Conservation (phyloP, 1,140 invertebrate genomes). For the Eupeodes corollae region DNA sequence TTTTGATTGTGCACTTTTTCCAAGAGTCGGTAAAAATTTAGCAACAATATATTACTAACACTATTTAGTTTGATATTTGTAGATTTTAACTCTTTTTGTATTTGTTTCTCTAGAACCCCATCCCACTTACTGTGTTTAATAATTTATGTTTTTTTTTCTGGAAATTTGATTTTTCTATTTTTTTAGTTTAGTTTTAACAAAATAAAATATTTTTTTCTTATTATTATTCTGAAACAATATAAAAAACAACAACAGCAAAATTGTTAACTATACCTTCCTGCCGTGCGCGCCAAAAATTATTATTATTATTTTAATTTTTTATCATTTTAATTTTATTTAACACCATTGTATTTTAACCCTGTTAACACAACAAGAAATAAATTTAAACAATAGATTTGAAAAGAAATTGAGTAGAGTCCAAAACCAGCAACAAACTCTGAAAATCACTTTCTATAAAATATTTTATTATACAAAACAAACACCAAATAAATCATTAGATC, state of each 20-base stretch:
- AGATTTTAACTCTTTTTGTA: too few relatives aligned
- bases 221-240: slow-evolving; percentile 4
- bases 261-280: slow-evolving; percentile 19
- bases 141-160: slow-evolving; percentile 8
- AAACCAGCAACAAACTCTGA: not conserved
- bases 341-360: too few relatives aligned
- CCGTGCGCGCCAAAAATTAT: slow-evolving; percentile 13
- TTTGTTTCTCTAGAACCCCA: slow-evolving; percentile 9
- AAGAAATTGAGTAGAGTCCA: too few relatives aligned
- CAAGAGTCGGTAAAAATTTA: too few relatives aligned
- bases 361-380: too few relatives aligned
- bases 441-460: not conserved
- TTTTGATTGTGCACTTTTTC: too few relatives aligned
- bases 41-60: not conserved
- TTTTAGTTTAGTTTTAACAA: slow-evolving; percentile 1
- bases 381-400: too few relatives aligned
- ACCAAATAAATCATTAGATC: not conserved
- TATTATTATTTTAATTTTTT: slow-evolving; percentile 3
- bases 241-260: slow-evolving; percentile 6
- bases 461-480: too few relatives aligned
- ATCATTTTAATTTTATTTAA: not conserved
- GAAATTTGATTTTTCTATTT: slow-evolving; percentile 3
- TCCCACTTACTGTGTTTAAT: slow-evolving; percentile 8
- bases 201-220: slow-evolving; percentile 5
- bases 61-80: not conserved